Evolutionary conservation across 2,797 vertebrate genomes (phyloP), one percentile per base, ranked within the genome.

Genomic region (Glossophaga mutica): DNA sequence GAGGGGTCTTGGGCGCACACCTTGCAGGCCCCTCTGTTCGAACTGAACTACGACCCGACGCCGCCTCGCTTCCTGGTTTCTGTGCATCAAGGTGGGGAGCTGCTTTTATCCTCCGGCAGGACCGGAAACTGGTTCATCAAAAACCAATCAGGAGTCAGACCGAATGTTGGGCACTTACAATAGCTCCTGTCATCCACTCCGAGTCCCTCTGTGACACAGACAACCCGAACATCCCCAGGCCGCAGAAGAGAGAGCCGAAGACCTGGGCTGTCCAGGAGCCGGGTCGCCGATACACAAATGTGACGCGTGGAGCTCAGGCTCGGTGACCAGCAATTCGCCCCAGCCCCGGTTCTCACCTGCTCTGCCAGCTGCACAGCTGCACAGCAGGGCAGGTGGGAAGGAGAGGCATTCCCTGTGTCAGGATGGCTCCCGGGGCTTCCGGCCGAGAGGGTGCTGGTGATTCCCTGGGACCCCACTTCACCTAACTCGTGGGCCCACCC

Each of bases 281-380:
- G 3, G 59, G 14, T 32, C 29, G 29, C 59, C 1, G 59, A 32
- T 3, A 32, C 59, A n/a, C 59, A n/a, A 15, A 65, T 1, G 14
- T 6, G 5, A 3, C 1, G 6, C 29, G 1, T 1, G 32, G 59
- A 15, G 59, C 9, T 65, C 59, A 32, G 59, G 6, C 6, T n/a
- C 29, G 5, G 59, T 7, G 29, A 16, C 59, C 14, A 16, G 59
- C 29, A 6, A 1, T 16, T 29, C 5, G 59, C 5, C 59, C 57
- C 55, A 62, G 57, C 57, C 29, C 29, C 59, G 1, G 59, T 7
- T 12, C 59, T 65, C 32, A 10, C 57, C 59, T 6, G 29, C 59
- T 65, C 59, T 1, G 32, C 62, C 29, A 65, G 16, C 0, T 3
- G 62, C 62, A 6, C 3, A 3, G 14, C 62, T 3, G 32, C 29